These are phyloP conservation scores for Cairina moschata DNA, from an alignment of 2,113 vertebrate genomes.

Conservation along the genomic window DNA sequence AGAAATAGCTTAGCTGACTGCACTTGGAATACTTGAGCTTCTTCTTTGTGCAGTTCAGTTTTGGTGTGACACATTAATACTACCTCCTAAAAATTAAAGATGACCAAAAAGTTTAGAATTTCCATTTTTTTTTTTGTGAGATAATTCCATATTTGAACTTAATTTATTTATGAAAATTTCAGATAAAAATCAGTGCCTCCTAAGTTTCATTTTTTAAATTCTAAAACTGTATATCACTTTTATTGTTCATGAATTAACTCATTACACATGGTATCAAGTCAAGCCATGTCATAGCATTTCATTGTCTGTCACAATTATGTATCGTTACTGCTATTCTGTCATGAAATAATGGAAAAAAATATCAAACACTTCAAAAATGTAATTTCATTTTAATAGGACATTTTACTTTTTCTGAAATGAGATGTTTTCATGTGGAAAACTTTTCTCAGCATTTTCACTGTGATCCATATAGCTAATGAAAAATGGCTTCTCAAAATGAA, in stretches of 20 bases:
- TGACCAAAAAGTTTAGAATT: background rate
- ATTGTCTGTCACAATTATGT: background rate
- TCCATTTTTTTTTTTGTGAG: background rate
- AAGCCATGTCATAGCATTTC: background rate
- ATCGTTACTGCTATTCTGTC: background rate
- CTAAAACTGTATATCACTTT: background rate
- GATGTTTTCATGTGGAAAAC: background rate
- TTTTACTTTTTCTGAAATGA: background rate
- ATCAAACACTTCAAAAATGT: background rate
- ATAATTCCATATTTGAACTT: background rate
- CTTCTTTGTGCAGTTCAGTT: background rate
- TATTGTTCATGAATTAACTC: background rate
- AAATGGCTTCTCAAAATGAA: background rate
- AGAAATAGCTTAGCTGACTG: background rate
- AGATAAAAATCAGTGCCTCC: background rate
- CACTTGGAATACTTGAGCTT: background rate
- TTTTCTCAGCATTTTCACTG: background rate
- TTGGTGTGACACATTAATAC: background rate
- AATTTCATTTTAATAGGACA: background rate
- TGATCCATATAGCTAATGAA: background rate
- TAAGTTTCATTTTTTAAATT: background rate
- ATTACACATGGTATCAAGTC: background rate
- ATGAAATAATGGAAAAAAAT: conserved; percentile 25
- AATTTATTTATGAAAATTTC: background rate
- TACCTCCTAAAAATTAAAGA: background rate